phyloP scores from a whole-genome alignment of 1,140 invertebrate genomes.

The Adelges cooleyi region DNA sequence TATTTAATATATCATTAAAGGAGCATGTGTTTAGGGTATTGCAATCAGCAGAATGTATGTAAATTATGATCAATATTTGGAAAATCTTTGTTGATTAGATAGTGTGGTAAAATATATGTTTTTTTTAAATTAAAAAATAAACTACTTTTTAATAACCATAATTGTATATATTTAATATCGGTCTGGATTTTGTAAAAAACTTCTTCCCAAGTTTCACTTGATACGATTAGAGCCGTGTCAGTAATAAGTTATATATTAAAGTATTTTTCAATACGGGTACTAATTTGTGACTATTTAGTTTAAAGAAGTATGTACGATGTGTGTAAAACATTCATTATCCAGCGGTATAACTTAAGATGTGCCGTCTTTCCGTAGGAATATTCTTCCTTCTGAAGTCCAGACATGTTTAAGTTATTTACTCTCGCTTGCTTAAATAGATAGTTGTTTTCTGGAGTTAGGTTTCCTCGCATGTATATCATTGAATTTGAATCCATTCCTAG shows the following conservation, averaged over 20 bases:
- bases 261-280: not conserved
- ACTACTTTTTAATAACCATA: not conserved
- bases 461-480: not conserved
- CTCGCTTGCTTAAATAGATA: not conserved
- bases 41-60: not conserved
- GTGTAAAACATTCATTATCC: not conserved
- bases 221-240: not conserved
- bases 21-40: not conserved
- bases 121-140: not conserved
- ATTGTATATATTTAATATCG: not conserved
- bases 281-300: not conserved
- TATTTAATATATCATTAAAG: not conserved
- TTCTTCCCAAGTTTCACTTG: not conserved
- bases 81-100: not conserved
- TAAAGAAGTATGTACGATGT: not conserved
- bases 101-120: not conserved
- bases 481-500: not conserved
- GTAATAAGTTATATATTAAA: not conserved
- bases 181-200: slow-evolving; percentile 4
- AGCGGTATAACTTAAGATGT: not conserved
- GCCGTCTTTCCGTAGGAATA: not conserved
- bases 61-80: not conserved
- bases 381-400: not conserved
- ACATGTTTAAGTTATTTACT: not conserved
- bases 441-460: not conserved